Evolutionary conservation across 2,797 vertebrate species (phyloP).

Genomic region (Hydrolagus colliei): DNA sequence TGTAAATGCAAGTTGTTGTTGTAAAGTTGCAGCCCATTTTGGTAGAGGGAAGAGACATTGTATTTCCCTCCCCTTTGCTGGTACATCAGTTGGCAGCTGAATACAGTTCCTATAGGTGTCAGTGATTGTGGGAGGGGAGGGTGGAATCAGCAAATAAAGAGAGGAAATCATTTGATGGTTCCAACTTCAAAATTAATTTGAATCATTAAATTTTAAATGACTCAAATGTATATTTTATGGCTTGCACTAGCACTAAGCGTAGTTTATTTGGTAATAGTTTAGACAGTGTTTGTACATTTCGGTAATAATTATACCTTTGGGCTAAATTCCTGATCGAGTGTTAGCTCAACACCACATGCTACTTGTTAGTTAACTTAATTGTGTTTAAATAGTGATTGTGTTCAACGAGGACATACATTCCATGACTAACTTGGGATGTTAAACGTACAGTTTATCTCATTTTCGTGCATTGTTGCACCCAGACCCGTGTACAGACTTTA

Average conservation of each 20-base stretch:
- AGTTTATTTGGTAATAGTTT: not conserved
- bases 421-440: not conserved
- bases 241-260: not conserved
- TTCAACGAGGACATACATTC: slow-evolving; percentile 13
- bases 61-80: too few relatives aligned
- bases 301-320: slow-evolving; percentile 21
- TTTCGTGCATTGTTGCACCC: not conserved
- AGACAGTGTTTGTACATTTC: not conserved
- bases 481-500: not conserved
- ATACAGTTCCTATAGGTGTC: too few relatives aligned
- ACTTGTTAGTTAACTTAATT: slow-evolving; percentile 28
- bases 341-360: not conserved
- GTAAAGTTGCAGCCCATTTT: too few relatives aligned
- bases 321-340: not conserved
- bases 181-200: not conserved
- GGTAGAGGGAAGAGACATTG: too few relatives aligned
- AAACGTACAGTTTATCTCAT: not conserved
- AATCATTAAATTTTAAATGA: not conserved
- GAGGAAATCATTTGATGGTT: not conserved
- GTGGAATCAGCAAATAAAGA: not conserved
- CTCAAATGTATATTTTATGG: not conserved
- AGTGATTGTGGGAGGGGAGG: not conserved
- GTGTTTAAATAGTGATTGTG: slow-evolving; percentile 12
- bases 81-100: too few relatives aligned
- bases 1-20: too few relatives aligned